Evolutionary conservation across 92 coral and sea anemone species (phyloP).

Genomic region (Epizoanthus ramosus): DNA sequence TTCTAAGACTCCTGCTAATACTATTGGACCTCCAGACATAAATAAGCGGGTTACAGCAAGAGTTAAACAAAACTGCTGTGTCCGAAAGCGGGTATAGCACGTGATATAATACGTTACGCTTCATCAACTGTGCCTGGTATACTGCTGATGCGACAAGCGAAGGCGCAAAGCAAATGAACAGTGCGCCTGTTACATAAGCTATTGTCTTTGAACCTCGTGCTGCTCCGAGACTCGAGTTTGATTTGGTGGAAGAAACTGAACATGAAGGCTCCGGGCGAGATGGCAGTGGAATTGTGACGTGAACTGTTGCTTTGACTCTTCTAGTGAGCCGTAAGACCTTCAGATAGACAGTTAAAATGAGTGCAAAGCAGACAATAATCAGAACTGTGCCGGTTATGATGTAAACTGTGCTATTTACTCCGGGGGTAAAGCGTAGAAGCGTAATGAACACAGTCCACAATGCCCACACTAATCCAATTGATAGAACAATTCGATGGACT

Average conservation of each 20-base stretch:
- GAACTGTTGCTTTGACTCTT: conserved; percentile 38
- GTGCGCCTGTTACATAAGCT: conserved; percentile 60
- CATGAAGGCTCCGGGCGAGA: not conserved
- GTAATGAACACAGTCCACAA: conserved; percentile 49
- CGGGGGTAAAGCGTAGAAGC: conserved; percentile 55
- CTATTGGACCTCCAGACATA: conserved; percentile 71
- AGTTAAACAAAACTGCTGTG: conserved; percentile 61
- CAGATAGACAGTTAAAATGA: conserved; percentile 64
- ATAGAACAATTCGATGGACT: conserved; percentile 17
- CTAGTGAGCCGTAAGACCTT: conserved; percentile 63
- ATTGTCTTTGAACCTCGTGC: conserved; percentile 60
- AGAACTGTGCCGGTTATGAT: conserved; percentile 62
- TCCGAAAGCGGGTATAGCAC: conserved; percentile 77
- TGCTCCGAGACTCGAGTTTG: conserved; percentile 4
- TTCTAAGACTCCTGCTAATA: conserved; percentile 60
- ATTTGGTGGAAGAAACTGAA: not conserved
- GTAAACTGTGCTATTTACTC: conserved; percentile 52
- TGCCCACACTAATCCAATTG: conserved; percentile 9
- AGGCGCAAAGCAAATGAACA: conserved; percentile 67
- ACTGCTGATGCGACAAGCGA: conserved; percentile 57
- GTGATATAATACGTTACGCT: conserved; percentile 52
- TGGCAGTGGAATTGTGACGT: not conserved
- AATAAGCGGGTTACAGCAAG: conserved; percentile 69
- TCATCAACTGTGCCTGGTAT: conserved; percentile 42
- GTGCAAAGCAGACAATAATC: conserved; percentile 53